These are phyloP conservation scores for Pediacus dermestoides DNA, from an alignment of 2,888 invertebrate species.

Conservation along the genomic window DNA sequence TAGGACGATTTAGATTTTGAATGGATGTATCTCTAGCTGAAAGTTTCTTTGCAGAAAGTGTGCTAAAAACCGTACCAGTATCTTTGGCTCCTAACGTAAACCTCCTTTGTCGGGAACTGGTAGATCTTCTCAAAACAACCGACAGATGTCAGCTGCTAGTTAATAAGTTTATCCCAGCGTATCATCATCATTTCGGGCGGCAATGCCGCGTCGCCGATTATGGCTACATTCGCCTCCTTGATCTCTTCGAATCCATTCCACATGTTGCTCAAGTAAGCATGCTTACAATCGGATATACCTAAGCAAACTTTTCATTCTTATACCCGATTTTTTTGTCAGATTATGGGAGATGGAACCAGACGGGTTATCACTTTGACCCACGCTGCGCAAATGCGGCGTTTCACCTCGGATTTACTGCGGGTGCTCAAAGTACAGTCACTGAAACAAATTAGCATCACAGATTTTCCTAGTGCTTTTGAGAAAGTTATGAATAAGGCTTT, in stretches of 20 bases:
- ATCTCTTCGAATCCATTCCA: conserved; percentile 83
- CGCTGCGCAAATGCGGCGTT: conserved; percentile 81
- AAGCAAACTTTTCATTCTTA: neutral
- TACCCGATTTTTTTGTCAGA: conserved; percentile 51
- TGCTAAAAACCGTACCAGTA: conserved; percentile 59
- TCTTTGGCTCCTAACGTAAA: conserved; percentile 68
- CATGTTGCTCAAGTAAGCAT: conserved; percentile 74
- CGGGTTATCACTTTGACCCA: conserved; percentile 85
- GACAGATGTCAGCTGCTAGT: conserved; percentile 80
- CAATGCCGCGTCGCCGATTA: conserved; percentile 95
- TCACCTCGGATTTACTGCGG: conserved; percentile 85
- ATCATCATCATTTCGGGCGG: conserved; percentile 94
- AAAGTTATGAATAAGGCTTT: conserved; percentile 48
- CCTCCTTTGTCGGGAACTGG: conserved; percentile 81
- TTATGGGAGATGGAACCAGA: conserved; percentile 86
- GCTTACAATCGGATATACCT: too few relatives aligned
- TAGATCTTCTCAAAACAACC: conserved; percentile 77
- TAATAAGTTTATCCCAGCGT: conserved; percentile 87
- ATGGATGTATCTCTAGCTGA: neutral
- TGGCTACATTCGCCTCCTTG: conserved; percentile 90
- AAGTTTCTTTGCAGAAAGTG: conserved; percentile 30
- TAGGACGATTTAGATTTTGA: conserved; percentile 7
- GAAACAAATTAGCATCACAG: conserved; percentile 67
- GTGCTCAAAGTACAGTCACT: conserved; percentile 78
- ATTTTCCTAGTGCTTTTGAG: conserved; percentile 60